phyloP scores from a whole-genome alignment of 2,888 invertebrate species.

The Thereva unica region DNA sequence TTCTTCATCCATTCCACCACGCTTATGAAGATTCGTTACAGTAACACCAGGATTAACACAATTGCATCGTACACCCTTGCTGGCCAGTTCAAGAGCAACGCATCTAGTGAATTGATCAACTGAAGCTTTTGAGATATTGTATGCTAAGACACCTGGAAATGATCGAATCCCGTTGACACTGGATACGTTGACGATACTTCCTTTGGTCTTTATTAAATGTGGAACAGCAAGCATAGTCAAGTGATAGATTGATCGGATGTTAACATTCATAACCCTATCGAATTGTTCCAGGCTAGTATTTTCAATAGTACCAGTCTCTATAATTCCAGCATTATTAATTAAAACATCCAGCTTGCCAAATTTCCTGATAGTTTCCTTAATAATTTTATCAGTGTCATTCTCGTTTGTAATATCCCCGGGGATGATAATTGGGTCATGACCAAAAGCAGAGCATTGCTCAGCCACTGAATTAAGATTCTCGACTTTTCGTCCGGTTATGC shows the following conservation, averaged over 20 bases:
- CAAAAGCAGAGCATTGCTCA: slow-evolving; percentile 60
- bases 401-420: slow-evolving; percentile 76
- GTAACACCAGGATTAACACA: slow-evolving; percentile 91
- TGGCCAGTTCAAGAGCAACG: slow-evolving; percentile 82
- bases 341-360: slow-evolving; percentile 81
- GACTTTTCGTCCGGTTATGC: slow-evolving; percentile 71
- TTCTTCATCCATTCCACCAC: slow-evolving; percentile 82
- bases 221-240: slow-evolving; percentile 88
- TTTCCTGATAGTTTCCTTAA: slow-evolving; percentile 72
- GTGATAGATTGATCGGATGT: slow-evolving; percentile 80
- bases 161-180: slow-evolving; percentile 91
- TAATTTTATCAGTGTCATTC: slow-evolving; percentile 70
- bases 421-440: slow-evolving; percentile 63
- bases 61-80: slow-evolving; percentile 85
- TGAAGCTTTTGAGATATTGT: slow-evolving; percentile 91
- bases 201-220: slow-evolving; percentile 78
- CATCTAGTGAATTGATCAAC: slow-evolving; percentile 95
- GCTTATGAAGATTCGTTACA: slow-evolving; percentile 82
- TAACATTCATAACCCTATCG: slow-evolving; percentile 87
- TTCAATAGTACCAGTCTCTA: slow-evolving; percentile 83
- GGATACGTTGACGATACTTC: slow-evolving; percentile 94
- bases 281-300: slow-evolving; percentile 83
- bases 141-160: slow-evolving; percentile 87
- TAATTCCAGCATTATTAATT: slow-evolving; percentile 87
- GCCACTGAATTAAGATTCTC: slow-evolving; percentile 69